phyloP scores from a whole-genome alignment of 2,888 invertebrate genomes.

The Thelaira solivaga region DNA sequence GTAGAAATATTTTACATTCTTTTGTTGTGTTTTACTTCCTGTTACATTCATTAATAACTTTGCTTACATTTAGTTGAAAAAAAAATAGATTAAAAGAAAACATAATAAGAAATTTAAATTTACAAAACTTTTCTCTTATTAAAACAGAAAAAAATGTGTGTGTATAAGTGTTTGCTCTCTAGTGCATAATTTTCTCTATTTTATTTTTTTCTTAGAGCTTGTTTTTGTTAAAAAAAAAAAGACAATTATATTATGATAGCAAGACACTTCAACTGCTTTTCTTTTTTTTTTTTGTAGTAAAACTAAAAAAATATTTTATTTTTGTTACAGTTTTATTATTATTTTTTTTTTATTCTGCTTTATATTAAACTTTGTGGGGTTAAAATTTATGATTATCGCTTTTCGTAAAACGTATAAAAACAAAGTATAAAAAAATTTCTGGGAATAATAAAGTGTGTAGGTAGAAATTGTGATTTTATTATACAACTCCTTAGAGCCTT shows the following conservation, averaged over 20 bases:
- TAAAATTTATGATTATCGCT: constrained; percentile 63
- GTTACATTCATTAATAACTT: constrained; percentile 45
- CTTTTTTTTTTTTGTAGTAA: constrained; percentile 32
- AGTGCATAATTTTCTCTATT: constrained; percentile 53
- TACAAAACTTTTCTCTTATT: constrained; percentile 5
- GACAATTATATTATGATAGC: constrained; percentile 56
- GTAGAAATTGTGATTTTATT: constrained; percentile 59
- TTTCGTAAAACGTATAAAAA: constrained; percentile 19
- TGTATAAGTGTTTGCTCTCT: constrained; percentile 48
- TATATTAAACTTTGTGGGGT: constrained; percentile 28
- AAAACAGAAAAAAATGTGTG: constrained; percentile 14
- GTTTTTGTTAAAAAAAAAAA: constrained; percentile 34
- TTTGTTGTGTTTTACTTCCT: constrained; percentile 41
- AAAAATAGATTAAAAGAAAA: background rate
- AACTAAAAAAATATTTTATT: constrained; percentile 51
- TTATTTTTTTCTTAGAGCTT: constrained; percentile 3
- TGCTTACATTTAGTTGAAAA: background rate
- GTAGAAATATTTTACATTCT: constrained; percentile 33
- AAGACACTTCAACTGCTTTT: constrained; percentile 27
- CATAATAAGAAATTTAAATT: constrained; percentile 14
- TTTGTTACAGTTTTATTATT: constrained; percentile 23
- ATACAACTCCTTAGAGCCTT: constrained; percentile 57
- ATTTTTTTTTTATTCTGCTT: constrained; percentile 35
- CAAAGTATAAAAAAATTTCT: constrained; percentile 20
- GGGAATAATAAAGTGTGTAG: constrained; percentile 7